Evolutionary conservation across 2,797 vertebrate genomes (phyloP), one percentile per base, ranked within the genome.

Genomic region (Macropodus opercularis): DNA sequence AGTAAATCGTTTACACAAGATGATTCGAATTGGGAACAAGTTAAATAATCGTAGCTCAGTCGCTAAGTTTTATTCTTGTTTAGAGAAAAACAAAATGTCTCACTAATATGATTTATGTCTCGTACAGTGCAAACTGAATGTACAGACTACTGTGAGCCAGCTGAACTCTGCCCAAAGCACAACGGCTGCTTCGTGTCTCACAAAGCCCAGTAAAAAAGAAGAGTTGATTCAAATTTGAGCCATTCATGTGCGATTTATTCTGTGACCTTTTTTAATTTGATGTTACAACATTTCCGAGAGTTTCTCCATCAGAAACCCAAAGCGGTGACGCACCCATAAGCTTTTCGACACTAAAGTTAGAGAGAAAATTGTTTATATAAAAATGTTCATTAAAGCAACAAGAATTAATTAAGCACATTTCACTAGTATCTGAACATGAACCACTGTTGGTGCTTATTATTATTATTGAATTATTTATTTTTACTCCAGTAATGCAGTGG

Each of bases 1-100:
- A 41, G 42, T 53, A 68, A 67, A 79, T 38, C 3, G 22, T 59
- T 69, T 62, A 68, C 40, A 64, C 48, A 17, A 61, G 47, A 42
- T 44, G 47, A 29, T 49, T 59, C 65, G 43, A 67, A 75, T 60
- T 70, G 61, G n/a, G 35, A 76, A 69, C 41, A 34, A 49, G 44
- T 51, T 51, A 55, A 53, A 52, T 77, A 56, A 62, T 65, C 31
- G 32, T 2, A 32, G 6, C 9, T 29, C 22, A 17, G 11, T 29
- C 48, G 56, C 40, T 41, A n/a, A 52, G 51, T 43, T 39, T 22
- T 47, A 14, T 46, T 49, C 5, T 35, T 40, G 18, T 51, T 59
- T 47, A 7, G 39, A 43, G 41, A 19, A 67, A 66, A 68, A 68
- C 42, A 68, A 67, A 23, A 26, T 43, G 55, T 60, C 21, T 41